Evolutionary conservation across 2,888 invertebrate species (phyloP).

Genomic region (Conus canariensis): DNA sequence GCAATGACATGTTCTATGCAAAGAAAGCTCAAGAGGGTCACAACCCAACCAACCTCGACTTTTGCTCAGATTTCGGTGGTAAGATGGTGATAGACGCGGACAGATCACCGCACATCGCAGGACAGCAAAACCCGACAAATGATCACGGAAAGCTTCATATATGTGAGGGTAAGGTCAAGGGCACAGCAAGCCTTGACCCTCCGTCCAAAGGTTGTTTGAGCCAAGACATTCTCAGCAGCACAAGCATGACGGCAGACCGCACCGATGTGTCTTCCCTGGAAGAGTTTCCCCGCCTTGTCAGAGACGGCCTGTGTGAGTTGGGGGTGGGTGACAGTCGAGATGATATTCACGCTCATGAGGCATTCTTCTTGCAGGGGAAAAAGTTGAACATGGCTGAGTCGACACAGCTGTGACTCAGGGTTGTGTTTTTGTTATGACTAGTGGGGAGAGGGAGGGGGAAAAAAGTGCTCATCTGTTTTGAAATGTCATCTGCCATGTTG

Average conservation of each 20-base stretch:
- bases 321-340: not conserved
- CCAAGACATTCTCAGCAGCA: not conserved
- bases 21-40: not conserved
- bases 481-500: too few species aligned
- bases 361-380: not conserved
- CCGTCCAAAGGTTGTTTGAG: not conserved
- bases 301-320: not conserved
- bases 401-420: conserved; percentile 16
- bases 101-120: not conserved
- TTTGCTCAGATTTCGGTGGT: not conserved
- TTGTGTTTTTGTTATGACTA: not conserved
- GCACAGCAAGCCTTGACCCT: not conserved
- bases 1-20: not conserved
- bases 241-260: not conserved
- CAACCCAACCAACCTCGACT: not conserved
- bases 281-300: conserved; percentile 12
- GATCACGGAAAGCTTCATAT: not conserved
- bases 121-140: not conserved
- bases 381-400: not conserved
- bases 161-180: not conserved
- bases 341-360: not conserved
- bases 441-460: too few species aligned
- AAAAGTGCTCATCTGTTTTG: too few species aligned
- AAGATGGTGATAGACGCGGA: not conserved
- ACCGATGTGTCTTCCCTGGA: not conserved